Percentiles rank a stretch among this genome's conserved stretches.
These are phyloP conservation scores for Sebastes elongatus DNA, from an alignment of 2,797 vertebrate genomes.

Conservation along the genomic window DNA sequence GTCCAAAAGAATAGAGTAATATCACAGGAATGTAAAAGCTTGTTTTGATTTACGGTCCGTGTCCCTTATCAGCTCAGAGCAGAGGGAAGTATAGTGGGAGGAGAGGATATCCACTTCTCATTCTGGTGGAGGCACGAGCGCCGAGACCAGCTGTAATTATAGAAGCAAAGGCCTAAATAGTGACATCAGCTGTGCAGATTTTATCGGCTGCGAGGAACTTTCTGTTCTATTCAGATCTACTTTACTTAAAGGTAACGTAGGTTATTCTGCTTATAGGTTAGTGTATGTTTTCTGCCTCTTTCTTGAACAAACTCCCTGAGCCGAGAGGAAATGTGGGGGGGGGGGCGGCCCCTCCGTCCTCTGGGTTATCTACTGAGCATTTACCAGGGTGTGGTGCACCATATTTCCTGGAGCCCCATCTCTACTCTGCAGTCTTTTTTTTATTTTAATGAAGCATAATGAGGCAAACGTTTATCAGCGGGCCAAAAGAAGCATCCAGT, in stretches of 20 bases:
- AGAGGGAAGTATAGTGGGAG: conserved; percentile 60
- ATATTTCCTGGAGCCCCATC: conserved; percentile 29
- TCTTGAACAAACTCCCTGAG: neutral
- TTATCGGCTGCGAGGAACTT: neutral
- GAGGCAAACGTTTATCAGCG: neutral
- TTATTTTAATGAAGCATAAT: neutral
- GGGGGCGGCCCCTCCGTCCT: neutral
- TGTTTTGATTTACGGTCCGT: conserved; percentile 38
- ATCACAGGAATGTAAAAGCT: conserved; percentile 36
- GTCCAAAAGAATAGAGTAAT: neutral
- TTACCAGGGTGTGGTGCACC: conserved; percentile 41
- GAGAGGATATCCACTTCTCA: conserved; percentile 66
- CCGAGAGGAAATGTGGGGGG: neutral
- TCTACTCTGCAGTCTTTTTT: neutral
- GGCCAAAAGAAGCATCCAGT: neutral
- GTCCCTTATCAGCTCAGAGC: conserved; percentile 63
- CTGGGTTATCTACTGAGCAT: neutral
- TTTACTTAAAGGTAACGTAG: neutral
- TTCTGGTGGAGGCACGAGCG: conserved; percentile 7
- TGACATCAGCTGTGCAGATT: conserved; percentile 10
- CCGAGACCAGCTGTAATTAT: conserved; percentile 7
- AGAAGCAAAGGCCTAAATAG: conserved; percentile 7
- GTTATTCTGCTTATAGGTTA: neutral
- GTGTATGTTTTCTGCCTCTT: neutral
- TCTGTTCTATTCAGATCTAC: neutral